Evolutionary conservation across 2,113 vertebrate genomes (phyloP), one percentile per base, ranked within the genome.

Genomic region (Phyllostomus discolor): DNA sequence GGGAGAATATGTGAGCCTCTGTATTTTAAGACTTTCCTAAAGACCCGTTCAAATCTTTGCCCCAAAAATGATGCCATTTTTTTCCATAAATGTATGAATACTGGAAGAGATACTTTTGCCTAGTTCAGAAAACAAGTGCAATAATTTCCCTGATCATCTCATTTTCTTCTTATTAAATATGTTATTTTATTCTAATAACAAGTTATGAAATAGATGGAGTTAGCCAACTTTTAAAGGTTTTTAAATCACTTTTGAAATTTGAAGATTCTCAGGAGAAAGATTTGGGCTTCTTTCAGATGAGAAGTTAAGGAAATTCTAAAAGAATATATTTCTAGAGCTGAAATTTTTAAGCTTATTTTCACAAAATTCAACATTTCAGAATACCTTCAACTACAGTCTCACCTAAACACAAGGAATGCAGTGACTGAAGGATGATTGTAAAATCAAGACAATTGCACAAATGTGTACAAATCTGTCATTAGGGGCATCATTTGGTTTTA

Each of bases 131-230:
- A 93, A 79, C 26, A 70, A 73, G 79, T 6, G n/a, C 20, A 57
- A 46, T 75, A 80, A 80, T 64, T 90, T 91, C 50, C 17, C 52
- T 59, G 59, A 70, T 70, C 10, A 12, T 48, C 31, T 73, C 72
- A 33, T 91, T 76, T 64, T 73, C n/a, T 94, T 98, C 79, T 96
- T 85, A 54, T 83, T 88, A 97, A 98, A 88, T 35, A 95, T 80
- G 94, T 95, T 96, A 95, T 48, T 88, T 88, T 19, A 1, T 9
- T 41, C 16, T 70, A 12, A 79, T 54, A 57, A 54, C 46, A 82
- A n/a, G 10, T 35, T 64, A 70, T 70, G 10, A 90, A 14, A 52
- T 19, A 33, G 75, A 64, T 15, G n/a, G n/a, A 92, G 26, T 67
- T 50, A 19, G n/a, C 28, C 57, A 43, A 38, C 12, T 41, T n/a